Evolutionary conservation across 2,888 invertebrate species (phyloP).

Genomic region (Luperina testacea): DNA sequence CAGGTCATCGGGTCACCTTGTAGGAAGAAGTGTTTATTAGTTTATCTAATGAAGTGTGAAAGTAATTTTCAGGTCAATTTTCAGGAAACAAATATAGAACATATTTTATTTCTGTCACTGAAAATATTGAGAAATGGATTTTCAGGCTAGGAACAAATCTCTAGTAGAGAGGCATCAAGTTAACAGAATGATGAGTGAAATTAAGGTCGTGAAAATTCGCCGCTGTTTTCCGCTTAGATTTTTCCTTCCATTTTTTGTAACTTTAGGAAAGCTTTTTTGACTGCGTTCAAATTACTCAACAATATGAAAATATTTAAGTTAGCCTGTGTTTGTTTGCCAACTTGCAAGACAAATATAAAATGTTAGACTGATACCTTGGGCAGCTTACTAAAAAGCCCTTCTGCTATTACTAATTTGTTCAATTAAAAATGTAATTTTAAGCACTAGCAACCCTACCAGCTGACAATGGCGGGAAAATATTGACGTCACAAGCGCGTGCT

Average conservation of each 20-base stretch:
- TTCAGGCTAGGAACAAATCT: neutral
- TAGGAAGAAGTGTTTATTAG: neutral
- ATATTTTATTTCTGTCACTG: neutral
- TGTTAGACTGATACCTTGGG: no score
- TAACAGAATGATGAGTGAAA: constrained; percentile 22
- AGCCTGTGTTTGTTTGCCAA: neutral
- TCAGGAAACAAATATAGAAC: no score
- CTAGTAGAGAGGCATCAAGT: neutral
- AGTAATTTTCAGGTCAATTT: neutral
- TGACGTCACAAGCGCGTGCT: constrained; percentile 73
- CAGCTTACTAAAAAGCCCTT: neutral
- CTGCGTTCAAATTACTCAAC: neutral
- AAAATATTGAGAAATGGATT: neutral
- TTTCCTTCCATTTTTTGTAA: constrained; percentile 6
- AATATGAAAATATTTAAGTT: no score
- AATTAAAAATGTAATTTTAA: constrained; percentile 13
- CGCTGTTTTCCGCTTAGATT: neutral
- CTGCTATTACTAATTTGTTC: neutral
- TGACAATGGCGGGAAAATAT: constrained; percentile 80
- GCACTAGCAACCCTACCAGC: constrained; percentile 71
- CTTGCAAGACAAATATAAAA: neutral
- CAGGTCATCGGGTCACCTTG: no score
- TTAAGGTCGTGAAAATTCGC: neutral
- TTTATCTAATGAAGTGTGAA: neutral
- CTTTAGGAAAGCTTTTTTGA: neutral